Evolutionary conservation across 23 tunicate species (phyloP), one percentile per base, ranked within the genome.

Genomic region (Phallusia fumigata): DNA sequence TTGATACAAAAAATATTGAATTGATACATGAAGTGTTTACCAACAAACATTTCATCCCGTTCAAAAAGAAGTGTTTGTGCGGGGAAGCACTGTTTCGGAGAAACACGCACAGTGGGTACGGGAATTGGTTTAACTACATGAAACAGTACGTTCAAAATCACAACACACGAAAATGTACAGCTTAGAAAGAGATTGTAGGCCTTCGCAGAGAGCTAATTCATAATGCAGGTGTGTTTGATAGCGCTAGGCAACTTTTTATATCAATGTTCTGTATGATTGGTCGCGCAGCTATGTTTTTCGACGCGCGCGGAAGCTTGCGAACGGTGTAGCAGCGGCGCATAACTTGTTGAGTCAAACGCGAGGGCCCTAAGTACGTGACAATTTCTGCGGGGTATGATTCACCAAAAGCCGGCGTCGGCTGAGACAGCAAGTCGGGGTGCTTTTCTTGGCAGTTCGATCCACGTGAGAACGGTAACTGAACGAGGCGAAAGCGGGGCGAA

Each of bases 371-470:
- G 13, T 1, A 58, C 26, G 28, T 58, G 69, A 58, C 26, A 58
- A 58, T 21, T 58, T 58, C 28, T 22, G 69, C 69, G 69, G 69
- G 28, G 69, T 58, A 58, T 58, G 69, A 58, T 58, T 58, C 13
- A 58, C 69, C 69, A 24, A 13, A 58, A 58, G 69, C 69, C 69
- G 69, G 69, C 69, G 16, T 58, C 28, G 69, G 69, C 69, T 58
- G 69, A 58, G 69, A 58, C 69, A 58, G 69, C 69, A 24, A 58
- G 69, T 58, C 16, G 69, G 69, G 69, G 69, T 58, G 69, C 16
- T 58, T 35, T 72, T 24, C 3, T 35, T 77, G 81, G 81, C 81
- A 77, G 81, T 77, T 77, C 19, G 50, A 77, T 77, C 52, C 52
- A 77, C 81, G 24, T 35, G 53, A 35, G 28, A 28, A 16, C 28